Evolutionary conservation across 1,140 invertebrate genomes (phyloP), one percentile per base, ranked within the genome.

Genomic region (Ooceraea biroi): DNA sequence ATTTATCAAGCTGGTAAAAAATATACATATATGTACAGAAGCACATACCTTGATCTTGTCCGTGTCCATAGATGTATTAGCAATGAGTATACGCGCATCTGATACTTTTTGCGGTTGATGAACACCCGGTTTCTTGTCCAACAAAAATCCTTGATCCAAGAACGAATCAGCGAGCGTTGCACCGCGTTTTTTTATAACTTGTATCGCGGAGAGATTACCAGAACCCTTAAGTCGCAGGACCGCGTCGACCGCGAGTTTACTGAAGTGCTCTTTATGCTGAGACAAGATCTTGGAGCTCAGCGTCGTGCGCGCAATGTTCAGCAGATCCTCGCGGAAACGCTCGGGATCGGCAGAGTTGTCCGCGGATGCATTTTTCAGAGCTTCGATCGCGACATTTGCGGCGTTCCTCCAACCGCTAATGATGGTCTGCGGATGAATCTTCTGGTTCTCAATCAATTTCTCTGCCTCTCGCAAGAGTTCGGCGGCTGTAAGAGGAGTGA

Each of bases 11-110:
- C 14, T 60, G 5, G 22, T 44, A 4, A 60, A 46, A 77, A 86
- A 48, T 63, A 48, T 84, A 72, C 60, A 41, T 55, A 30, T 27
- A 50, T 50, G 71, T 36, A 61, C n/a, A 19, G 84, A 65, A 82
- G 30, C 14, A 50, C 55, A 82, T 83, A 93, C 98, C 96, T 99
- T 99, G 86, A 99, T 99, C 95, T 99, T 99, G 92, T 99, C 99
- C 22, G 99, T 99, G 94, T 99, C 99, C 99, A 99, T 99, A 0
- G 99, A 98, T 48, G 99, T 99, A 92, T 99, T 99, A n/a, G 99
- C 99, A 92, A 99, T 99, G 14, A 99, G 96, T 92, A 99, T 99
- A 97, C 97, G 12, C 0, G 98, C 98, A 92, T 97, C 91, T 8
- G 89, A 82, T 71, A 95, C 90, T 97, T 96, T 95, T 91, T 98